Percentiles rank a stretch among this genome's conserved stretches.
Evolutionary conservation across 1,140 invertebrate species (phyloP).

Genomic region (Drosophila ambigua): DNA sequence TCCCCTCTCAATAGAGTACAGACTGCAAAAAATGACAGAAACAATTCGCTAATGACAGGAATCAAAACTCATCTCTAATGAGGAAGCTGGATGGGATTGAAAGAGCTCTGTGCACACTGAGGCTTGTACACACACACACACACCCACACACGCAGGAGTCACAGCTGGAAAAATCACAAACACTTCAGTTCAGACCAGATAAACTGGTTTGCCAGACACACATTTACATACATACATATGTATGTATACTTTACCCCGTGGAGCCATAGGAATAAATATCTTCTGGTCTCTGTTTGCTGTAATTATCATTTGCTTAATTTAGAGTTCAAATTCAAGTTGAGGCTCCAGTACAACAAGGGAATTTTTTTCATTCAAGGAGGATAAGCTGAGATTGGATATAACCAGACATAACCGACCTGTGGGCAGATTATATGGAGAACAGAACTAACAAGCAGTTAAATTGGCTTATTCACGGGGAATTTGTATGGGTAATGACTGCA

Average conservation of each 20-base stretch:
- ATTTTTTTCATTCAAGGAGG: constrained; percentile 5
- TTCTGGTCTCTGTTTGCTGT: constrained; percentile 4
- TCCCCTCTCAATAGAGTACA: constrained; percentile 40
- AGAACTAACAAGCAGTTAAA: no score
- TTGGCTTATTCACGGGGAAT: no score
- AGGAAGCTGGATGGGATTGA: constrained; percentile 47
- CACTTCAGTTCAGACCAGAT: constrained; percentile 56
- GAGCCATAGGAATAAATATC: constrained; percentile 1
- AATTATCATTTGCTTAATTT: constrained; percentile 43
- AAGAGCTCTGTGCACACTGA: constrained; percentile 10
- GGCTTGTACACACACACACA: neutral
- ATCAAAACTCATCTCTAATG: constrained; percentile 65
- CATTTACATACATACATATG: neutral
- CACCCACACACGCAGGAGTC: constrained; percentile 5
- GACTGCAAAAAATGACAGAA: constrained; percentile 21
- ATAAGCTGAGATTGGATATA: neutral
- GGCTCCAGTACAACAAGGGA: constrained; percentile 30
- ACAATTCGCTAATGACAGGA: constrained; percentile 41
- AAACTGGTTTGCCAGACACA: constrained; percentile 55
- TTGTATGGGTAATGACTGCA: no score
- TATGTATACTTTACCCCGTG: neutral
- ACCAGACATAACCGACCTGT: neutral
- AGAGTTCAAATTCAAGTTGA: constrained; percentile 31
- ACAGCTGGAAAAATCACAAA: constrained; percentile 52
- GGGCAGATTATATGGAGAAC: no score